Evolutionary conservation across 2,797 vertebrate species (phyloP), one percentile per base, ranked within the genome.

Genomic region (Ctenopoma kingsleyae): DNA sequence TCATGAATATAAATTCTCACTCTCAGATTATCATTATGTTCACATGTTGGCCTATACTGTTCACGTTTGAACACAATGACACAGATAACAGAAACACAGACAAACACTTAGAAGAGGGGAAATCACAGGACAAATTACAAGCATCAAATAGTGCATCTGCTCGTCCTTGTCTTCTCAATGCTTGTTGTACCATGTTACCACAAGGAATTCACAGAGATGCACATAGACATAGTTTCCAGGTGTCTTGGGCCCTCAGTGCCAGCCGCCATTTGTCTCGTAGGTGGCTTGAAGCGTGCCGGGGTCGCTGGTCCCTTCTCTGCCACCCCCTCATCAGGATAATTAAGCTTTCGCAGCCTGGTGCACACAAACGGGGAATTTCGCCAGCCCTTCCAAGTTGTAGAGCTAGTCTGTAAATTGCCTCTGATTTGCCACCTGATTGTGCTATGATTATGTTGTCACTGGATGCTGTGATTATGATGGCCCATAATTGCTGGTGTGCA

Each of bases 371-470:
- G 71, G 68, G 86, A 69, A 87, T 86, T 87, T 89, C 56, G 61
- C 76, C 86, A 84, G 77, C 81, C 87, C 85, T 85, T 91, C 85
- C 76, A 89, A 92, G 87, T 87, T 90, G 85, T 84, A 49, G 74
- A 79, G 86, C 80, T 87, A 86, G 87, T 92, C 89, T 85, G 89
- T 84, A 93, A 94, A 94, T 93, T 94, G 90, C 88, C 84, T 86
- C 89, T 90, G 92, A 93, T 91, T 92, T 78, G 84, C 86, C 91
- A 91, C 83, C 84, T 90, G 90, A 92, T 93, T 94, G 91, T 92
- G 89, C 91, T 86, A 87, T 94, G 92, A 94, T 94, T 93, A 93
- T 93, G 87, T 91, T 93, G 93, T 94, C 92, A 92, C 86, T 91
- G 89, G 86, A 90, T 92, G 91, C 89, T 91, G 84, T 94, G 92